phyloP scores from a whole-genome alignment of 2,113 vertebrate species.

The Xiphophorus maculatus region DNA sequence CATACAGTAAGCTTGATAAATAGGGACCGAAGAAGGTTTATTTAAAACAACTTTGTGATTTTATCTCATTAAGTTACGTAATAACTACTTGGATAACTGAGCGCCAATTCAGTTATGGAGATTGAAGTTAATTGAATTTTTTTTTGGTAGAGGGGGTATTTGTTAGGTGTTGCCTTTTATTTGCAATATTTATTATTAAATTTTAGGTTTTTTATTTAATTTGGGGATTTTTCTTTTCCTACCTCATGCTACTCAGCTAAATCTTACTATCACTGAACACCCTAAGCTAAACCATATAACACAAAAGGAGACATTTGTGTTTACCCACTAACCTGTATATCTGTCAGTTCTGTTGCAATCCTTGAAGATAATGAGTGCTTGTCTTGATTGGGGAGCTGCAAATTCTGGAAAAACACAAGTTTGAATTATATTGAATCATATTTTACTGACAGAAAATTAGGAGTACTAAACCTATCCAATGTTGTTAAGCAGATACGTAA shows the following conservation, averaged over 20 bases:
- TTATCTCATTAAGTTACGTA: constrained; percentile 42
- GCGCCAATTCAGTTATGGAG: constrained; percentile 35
- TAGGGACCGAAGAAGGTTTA: constrained; percentile 28
- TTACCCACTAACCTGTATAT: constrained; percentile 82
- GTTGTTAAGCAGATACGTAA: no score
- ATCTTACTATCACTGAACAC: background rate
- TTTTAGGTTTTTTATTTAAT: background rate
- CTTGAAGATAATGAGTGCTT: constrained; percentile 80
- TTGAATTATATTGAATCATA: background rate
- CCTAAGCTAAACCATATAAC: background rate
- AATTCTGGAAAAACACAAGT: constrained; percentile 67
- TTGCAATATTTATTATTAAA: constrained; percentile 15
- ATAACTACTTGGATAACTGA: constrained; percentile 28
- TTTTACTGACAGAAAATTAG: background rate
- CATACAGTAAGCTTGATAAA: constrained; percentile 24
- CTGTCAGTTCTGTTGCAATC: constrained; percentile 80
- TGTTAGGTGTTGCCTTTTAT: constrained; percentile 21
- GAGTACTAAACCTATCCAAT: background rate
- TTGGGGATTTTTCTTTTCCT: background rate
- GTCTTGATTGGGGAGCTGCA: constrained; percentile 82
- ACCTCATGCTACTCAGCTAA: background rate
- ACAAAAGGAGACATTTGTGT: background rate
- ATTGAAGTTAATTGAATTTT: constrained; percentile 16
- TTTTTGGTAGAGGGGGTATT: constrained; percentile 17
- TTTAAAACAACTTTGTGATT: constrained; percentile 33